These are phyloP conservation scores for Phyllostomus hastatus DNA, from an alignment of 2,113 vertebrate species.

Conservation along the genomic window DNA sequence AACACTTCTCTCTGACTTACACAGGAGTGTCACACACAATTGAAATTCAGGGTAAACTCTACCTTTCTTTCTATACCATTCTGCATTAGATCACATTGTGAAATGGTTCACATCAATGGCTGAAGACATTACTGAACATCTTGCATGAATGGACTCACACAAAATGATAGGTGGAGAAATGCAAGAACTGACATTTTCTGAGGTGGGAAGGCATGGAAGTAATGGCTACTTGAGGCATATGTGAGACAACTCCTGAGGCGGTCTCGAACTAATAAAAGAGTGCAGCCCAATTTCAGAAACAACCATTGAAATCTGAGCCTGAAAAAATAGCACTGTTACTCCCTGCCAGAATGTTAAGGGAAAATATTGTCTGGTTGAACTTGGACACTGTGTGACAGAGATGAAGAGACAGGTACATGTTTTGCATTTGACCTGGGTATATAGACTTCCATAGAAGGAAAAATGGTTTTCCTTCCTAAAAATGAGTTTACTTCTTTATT, in stretches of 20 bases:
- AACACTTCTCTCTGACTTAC: neutral
- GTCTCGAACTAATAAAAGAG: neutral
- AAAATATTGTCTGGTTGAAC: neutral
- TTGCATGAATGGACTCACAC: neutral
- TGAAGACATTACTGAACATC: neutral
- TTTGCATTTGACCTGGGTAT: neutral
- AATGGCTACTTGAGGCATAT: neutral
- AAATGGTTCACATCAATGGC: neutral
- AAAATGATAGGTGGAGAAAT: neutral
- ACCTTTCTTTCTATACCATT: neutral
- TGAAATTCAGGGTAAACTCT: neutral
- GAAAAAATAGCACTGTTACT: neutral
- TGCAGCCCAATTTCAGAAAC: neutral
- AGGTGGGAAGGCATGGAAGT: neutral
- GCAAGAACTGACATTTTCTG: neutral
- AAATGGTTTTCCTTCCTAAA: neutral
- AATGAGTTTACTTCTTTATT: neutral
- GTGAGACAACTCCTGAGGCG: neutral
- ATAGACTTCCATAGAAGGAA: neutral
- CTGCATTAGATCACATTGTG: neutral
- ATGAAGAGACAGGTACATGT: neutral
- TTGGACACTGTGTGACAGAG: neutral
- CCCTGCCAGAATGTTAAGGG: neutral
- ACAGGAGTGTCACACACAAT: neutral
- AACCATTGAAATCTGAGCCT: neutral